Evolutionary conservation across 2,888 invertebrate genomes (phyloP).

Genomic region (Iphiclides podalirius): DNA sequence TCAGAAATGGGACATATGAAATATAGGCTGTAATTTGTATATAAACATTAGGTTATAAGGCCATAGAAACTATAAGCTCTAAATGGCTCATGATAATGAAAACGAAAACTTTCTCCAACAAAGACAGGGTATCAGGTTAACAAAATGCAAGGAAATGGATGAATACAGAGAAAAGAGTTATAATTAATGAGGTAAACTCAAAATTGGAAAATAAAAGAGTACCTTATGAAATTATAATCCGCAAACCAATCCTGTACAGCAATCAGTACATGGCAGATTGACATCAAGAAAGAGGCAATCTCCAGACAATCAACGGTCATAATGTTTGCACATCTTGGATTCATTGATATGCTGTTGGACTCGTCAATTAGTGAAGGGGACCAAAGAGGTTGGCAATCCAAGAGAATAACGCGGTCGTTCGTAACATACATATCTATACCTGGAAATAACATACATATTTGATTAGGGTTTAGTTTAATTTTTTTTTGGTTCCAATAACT

Average conservation of each 20-base stretch:
- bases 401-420: conserved; percentile 87
- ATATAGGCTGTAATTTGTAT: too few species aligned
- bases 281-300: conserved; percentile 90
- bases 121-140: too few species aligned
- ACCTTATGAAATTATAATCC: conserved; percentile 90
- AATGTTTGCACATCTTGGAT: conserved; percentile 76
- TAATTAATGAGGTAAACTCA: background rate
- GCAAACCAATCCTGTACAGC: conserved; percentile 94
- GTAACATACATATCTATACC: conserved; percentile 88
- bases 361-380: conserved; percentile 87
- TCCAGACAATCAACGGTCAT: conserved; percentile 87
- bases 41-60: too few species aligned
- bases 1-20: too few species aligned
- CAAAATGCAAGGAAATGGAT: too few species aligned
- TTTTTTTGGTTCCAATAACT: too few species aligned
- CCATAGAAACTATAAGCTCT: too few species aligned
- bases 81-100: too few species aligned
- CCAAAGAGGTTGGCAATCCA: conserved; percentile 92
- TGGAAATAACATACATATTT: conserved; percentile 42
- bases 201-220: conserved; percentile 3
- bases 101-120: too few species aligned
- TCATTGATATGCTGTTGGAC: conserved; percentile 69
- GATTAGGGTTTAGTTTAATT: too few species aligned
- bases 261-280: conserved; percentile 93
- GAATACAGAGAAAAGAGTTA: too few species aligned